Percentiles rank a stretch among this genome's conserved stretches.
Conservation (phyloP, 2,113 vertebrate genomes). For the Budorcas taxicolor region DNA sequence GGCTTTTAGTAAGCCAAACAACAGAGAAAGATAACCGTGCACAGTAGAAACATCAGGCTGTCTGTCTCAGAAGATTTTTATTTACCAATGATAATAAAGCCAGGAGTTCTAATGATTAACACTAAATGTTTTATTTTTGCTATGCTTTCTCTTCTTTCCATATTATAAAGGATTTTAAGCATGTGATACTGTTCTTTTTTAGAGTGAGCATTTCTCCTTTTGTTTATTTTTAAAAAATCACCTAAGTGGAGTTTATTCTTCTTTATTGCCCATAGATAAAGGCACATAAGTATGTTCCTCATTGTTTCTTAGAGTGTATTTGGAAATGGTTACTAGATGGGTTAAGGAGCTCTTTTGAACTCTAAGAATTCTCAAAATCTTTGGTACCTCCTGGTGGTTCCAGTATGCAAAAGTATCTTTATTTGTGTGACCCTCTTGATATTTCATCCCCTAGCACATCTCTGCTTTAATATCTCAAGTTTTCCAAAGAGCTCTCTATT, state of each 20-base stretch:
- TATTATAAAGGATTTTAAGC: neutral
- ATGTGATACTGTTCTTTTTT: neutral
- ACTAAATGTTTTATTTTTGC: neutral
- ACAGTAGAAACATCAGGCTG: neutral
- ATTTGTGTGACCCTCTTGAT: neutral
- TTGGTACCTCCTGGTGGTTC: neutral
- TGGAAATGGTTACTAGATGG: neutral
- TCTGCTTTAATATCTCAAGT: neutral
- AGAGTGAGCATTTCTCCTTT: neutral
- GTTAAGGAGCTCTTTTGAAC: neutral
- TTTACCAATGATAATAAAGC: neutral
- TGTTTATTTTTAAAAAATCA: constrained; percentile 39
- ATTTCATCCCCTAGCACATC: neutral
- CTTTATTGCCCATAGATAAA: neutral
- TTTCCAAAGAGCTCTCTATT: neutral
- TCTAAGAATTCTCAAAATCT: neutral
- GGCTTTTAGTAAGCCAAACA: neutral
- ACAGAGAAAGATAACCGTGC: neutral
- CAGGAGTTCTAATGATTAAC: neutral
- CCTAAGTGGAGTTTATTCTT: constrained; percentile 20
- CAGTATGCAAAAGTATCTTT: neutral
- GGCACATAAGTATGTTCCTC: neutral
- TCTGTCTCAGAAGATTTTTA: neutral
- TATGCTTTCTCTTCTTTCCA: neutral
- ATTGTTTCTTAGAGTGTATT: neutral